Percentiles rank a stretch among this genome's conserved stretches.
Evolutionary conservation across 2,797 vertebrate species (phyloP).

Genomic region (Sarcophilus harrisii): DNA sequence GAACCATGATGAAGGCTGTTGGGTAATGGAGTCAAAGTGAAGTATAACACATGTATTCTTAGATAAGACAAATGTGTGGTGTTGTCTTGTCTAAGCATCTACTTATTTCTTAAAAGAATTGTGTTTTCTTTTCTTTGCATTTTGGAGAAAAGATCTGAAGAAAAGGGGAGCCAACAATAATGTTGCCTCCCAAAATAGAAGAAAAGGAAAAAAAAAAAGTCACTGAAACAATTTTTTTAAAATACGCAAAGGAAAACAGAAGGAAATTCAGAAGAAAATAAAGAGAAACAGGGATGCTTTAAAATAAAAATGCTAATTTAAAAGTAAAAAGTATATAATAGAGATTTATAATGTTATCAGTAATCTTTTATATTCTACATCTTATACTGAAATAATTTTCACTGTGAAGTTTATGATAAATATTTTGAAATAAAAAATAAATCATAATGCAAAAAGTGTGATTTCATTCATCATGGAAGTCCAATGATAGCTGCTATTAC

Average conservation of each 20-base stretch:
- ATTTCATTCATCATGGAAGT: neutral
- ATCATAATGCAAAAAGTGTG: neutral
- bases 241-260: neutral
- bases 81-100: too few species aligned
- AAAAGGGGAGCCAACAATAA: neutral
- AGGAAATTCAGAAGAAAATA: neutral
- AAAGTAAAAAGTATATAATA: neutral
- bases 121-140: neutral
- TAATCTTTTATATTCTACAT: neutral
- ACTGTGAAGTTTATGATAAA: neutral
- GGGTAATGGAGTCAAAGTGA: neutral
- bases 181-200: neutral
- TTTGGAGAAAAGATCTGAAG: neutral
- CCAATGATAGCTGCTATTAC: neutral
- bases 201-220: neutral
- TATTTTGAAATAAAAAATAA: neutral
- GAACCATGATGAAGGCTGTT: neutral
- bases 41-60: neutral
- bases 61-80: neutral
- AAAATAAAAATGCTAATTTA: neutral
- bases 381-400: neutral
- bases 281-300: neutral
- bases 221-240: neutral
- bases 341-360: neutral
- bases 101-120: neutral